Evolutionary conservation across 1,140 invertebrate genomes (phyloP).

Genomic region (Eueides isabella): DNA sequence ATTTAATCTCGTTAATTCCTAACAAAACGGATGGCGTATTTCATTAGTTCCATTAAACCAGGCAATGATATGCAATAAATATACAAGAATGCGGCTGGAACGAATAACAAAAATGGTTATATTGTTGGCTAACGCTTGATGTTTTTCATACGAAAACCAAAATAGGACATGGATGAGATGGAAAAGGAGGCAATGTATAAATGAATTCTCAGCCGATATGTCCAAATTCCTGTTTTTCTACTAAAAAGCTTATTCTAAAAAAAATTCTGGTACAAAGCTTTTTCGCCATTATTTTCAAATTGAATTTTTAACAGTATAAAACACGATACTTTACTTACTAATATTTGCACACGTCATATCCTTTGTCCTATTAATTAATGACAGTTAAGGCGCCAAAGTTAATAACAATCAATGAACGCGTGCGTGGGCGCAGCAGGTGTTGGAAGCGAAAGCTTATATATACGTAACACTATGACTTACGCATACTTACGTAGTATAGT

Average conservation of each 20-base stretch:
- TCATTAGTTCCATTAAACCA: not conserved
- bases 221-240: too few relatives aligned
- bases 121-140: not conserved
- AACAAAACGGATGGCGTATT: not conserved
- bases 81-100: not conserved
- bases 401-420: conserved; percentile 38
- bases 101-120: not conserved
- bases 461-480: too few relatives aligned
- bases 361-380: conserved; percentile 27
- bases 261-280: not conserved
- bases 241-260: not conserved
- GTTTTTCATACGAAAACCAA: too few relatives aligned
- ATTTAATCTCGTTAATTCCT: not conserved
- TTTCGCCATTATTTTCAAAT: not conserved
- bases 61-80: conserved; percentile 6
- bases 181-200: not conserved
- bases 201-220: not conserved
- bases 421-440: conserved; percentile 43
- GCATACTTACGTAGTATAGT: too few relatives aligned
- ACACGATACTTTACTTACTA: conserved; percentile 20
- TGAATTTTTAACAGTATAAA: not conserved
- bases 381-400: conserved; percentile 33
- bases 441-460: not conserved
- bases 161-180: not conserved
- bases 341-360: conserved; percentile 20